A percentile compares a stretch with the other conserved stretches of the same genome.
Evolutionary conservation across 2,888 invertebrate species (phyloP).

Genomic region (Erpobdella octoculata): DNA sequence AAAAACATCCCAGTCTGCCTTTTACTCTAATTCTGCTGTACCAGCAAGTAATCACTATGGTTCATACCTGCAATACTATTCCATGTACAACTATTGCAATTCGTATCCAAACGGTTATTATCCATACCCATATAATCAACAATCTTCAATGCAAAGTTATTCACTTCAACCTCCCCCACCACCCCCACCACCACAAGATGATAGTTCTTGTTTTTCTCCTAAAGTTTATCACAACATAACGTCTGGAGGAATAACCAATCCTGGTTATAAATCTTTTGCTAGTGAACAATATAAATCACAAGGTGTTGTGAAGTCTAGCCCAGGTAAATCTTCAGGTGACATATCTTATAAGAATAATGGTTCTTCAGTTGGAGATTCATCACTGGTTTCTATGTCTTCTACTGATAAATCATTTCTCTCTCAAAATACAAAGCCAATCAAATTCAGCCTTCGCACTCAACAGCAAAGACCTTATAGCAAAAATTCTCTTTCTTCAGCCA

Average conservation of each 20-base stretch:
- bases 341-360: too few species aligned
- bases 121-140: conserved; percentile 15
- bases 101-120: conserved; percentile 8
- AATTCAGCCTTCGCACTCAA: background rate
- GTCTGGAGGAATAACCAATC: background rate
- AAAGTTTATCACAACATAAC: background rate
- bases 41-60: background rate
- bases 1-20: background rate
- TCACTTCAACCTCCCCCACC: conserved; percentile 29
- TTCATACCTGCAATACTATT: conserved; percentile 18
- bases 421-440: background rate
- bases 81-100: conserved; percentile 26
- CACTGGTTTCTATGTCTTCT: background rate
- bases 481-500: background rate
- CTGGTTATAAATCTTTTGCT: background rate
- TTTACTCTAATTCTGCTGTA: conserved; percentile 4
- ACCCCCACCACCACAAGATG: conserved; percentile 19
- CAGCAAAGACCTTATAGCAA: background rate
- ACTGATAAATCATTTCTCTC: background rate
- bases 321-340: background rate
- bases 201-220: too few species aligned
- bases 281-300: background rate
- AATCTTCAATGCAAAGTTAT: background rate
- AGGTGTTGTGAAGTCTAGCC: background rate
- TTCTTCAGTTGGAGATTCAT: background rate